Base-by-base conservation (phyloP, 1,140 invertebrate genomes). In the Chrysoperla carnea region DNA sequence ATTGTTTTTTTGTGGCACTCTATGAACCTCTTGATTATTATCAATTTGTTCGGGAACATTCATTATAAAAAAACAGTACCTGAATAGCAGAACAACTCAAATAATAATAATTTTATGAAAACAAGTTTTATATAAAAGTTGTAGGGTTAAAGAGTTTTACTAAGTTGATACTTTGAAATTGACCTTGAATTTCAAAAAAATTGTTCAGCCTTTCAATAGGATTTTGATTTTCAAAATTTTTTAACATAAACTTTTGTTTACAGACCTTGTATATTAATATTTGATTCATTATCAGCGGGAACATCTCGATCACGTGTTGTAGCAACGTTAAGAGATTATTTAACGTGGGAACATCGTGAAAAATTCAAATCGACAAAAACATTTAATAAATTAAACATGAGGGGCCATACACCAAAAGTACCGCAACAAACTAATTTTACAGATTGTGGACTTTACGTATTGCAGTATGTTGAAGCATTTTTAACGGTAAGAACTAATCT, bases 351-450 rank as follows among this genome's bases (percentile, higher is more conserved):
- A 70, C 84, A 90, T 64, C 72, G 81, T 53, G 74, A 77, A 3
- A 92, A 88, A 74, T 74, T 71, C 53, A 66, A 63, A 37, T 58
- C 46, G 46, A 72, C 65, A 55, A 75, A 69, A 58, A 50, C 69
- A 37, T 89, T 87, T 56, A 78, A 74, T 28, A 85, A 82, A 60
- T 73, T 82, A 53, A 80, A 78, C 14, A 84, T 91, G 41, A 84
- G 81, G 55, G 89, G 89, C 4, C 73, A 76, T 39, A 76, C 73
- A 52, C 83, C 86, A 1, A 87, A 85, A 68, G 86, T 94, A 44
- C 93, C 93, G 13, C 90, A 95, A 57, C 95, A 99, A 67, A 89
- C 80, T 45, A 98, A 98, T 68, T 92, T 82, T 58, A 89, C 83
- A 33, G 95, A 99, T 63, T 99, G 95, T 68, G 95, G 95, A 4